Evolutionary conservation across 2,888 invertebrate genomes (phyloP).

Genomic region (Teleiodes luculella): DNA sequence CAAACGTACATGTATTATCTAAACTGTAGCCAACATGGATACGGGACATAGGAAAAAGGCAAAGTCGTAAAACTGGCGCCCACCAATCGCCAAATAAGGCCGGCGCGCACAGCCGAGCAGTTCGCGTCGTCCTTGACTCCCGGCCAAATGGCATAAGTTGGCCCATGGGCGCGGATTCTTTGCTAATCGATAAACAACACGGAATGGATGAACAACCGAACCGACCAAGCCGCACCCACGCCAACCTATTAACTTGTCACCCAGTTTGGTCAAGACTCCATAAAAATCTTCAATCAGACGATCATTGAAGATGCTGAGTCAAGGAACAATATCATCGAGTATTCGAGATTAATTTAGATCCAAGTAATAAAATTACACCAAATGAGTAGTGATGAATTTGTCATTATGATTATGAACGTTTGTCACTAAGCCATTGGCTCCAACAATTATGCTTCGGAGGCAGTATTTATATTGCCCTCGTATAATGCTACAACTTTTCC

Average conservation of each 20-base stretch:
- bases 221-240: conserved; percentile 61
- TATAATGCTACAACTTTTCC: conserved; percentile 49
- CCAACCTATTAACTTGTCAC: conserved; percentile 54
- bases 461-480: conserved; percentile 20
- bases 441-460: background rate
- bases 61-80: conserved; percentile 77
- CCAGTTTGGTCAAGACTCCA: conserved; percentile 58
- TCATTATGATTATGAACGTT: background rate
- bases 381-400: background rate
- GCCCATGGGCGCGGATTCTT: conserved; percentile 75
- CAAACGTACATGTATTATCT: conserved; percentile 54
- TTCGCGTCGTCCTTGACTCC: conserved; percentile 73
- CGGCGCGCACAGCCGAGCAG: conserved; percentile 63
- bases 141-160: conserved; percentile 77
- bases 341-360: background rate
- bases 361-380: background rate
- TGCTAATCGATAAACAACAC: conserved; percentile 74
- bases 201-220: conserved; percentile 61
- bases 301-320: background rate
- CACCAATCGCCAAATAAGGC: conserved; percentile 77
- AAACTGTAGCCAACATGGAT: conserved; percentile 63
- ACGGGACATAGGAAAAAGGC: conserved; percentile 70
- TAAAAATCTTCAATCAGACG: conserved; percentile 42
- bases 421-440: background rate
- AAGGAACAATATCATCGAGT: background rate